A percentile compares a stretch with the other conserved stretches of the same genome.
These are phyloP conservation scores for Caerostris darwini DNA, from an alignment of 1,140 invertebrate genomes.

Conservation along the genomic window DNA sequence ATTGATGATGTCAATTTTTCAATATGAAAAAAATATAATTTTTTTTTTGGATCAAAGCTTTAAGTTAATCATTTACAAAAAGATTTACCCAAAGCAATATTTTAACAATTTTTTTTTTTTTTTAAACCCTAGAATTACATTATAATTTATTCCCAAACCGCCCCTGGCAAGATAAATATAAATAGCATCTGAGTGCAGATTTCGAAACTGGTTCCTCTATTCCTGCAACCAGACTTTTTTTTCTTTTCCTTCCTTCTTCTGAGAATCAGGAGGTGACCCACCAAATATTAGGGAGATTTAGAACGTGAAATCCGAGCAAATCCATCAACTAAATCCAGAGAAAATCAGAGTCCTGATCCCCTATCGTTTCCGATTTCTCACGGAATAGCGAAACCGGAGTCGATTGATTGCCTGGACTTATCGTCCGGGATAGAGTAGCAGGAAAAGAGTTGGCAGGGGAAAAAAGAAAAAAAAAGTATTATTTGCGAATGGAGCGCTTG, in stretches of 20 bases:
- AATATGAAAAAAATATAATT: no score
- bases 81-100: no score
- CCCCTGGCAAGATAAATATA: no score
- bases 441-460: neutral
- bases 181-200: no score
- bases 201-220: neutral
- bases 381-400: slow-evolving; percentile 36
- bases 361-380: slow-evolving; percentile 73
- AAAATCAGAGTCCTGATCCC: slow-evolving; percentile 70
- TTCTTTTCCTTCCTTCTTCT: neutral
- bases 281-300: slow-evolving; percentile 62
- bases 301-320: slow-evolving; percentile 60
- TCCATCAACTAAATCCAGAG: slow-evolving; percentile 72
- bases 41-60: no score
- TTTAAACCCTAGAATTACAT: no score
- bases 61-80: no score
- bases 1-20: no score
- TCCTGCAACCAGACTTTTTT: neutral
- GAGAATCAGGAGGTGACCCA: slow-evolving; percentile 4
- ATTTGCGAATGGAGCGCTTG: slow-evolving; percentile 11
- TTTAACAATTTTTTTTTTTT: no score
- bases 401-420: slow-evolving; percentile 73
- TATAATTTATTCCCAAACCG: no score
- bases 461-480: slow-evolving; percentile 18
- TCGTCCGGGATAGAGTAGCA: neutral